These are phyloP conservation scores for Acronicta alni DNA, from an alignment of 2,888 invertebrate species.

Conservation along the genomic window DNA sequence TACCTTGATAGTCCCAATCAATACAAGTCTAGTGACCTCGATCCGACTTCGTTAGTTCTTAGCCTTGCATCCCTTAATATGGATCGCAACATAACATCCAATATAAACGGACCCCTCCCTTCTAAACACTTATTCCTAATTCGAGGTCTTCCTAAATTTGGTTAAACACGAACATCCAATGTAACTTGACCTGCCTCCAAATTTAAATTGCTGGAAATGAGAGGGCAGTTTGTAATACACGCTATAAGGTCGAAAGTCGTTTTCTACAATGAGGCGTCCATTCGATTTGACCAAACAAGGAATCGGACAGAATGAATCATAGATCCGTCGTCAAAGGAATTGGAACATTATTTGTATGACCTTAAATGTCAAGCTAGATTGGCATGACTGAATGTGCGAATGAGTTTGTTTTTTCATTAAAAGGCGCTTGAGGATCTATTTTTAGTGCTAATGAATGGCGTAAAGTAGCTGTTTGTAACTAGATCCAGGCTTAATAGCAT, in stretches of 20 bases:
- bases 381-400: slow-evolving; percentile 15
- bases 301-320: slow-evolving; percentile 66
- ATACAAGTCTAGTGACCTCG: slow-evolving; percentile 49
- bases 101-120: slow-evolving; percentile 50
- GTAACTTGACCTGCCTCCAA: slow-evolving; percentile 47
- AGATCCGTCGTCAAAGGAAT: slow-evolving; percentile 49
- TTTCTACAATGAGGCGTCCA: slow-evolving; percentile 59
- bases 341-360: slow-evolving; percentile 47
- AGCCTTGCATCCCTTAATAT: slow-evolving; percentile 75
- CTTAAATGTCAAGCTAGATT: slow-evolving; percentile 45
- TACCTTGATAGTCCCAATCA: slow-evolving; percentile 57
- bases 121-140: slow-evolving; percentile 53
- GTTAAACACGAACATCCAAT: slow-evolving; percentile 21
- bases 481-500: slow-evolving; percentile 19
- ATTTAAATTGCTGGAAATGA: slow-evolving; percentile 25
- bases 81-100: slow-evolving; percentile 56
- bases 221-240: slow-evolving; percentile 40
- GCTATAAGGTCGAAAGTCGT: slow-evolving; percentile 64
- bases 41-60: slow-evolving; percentile 54
- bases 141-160: slow-evolving; percentile 49
- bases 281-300: slow-evolving; percentile 76
- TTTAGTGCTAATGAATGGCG: slow-evolving; percentile 53
- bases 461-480: slow-evolving; percentile 20
- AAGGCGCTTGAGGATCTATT: slow-evolving; percentile 49
- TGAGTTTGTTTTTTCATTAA: slow-evolving; percentile 38